phyloP scores from a whole-genome alignment of 2,797 vertebrate genomes.

The Arctocebus calabarensis region DNA sequence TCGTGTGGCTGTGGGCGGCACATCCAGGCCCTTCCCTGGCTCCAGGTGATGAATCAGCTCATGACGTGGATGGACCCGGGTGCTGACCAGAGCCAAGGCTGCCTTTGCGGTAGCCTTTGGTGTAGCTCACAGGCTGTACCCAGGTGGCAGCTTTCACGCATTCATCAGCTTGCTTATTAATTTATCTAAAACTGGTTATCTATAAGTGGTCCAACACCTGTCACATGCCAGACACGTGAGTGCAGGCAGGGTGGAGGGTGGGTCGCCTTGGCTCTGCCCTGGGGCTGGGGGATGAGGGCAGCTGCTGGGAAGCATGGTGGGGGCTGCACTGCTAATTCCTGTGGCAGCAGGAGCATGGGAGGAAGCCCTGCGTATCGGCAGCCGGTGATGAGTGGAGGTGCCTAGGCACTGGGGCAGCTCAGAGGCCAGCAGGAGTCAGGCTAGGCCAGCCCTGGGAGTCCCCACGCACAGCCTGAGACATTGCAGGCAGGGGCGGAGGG shows the following conservation, averaged over 20 bases:
- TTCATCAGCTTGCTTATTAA: too few species aligned
- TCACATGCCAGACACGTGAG: too few species aligned
- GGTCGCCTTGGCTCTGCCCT: background rate
- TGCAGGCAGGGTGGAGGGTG: rapidly evolving
- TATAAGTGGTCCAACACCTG: rapidly evolving
- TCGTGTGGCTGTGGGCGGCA: too few species aligned
- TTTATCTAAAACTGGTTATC: background rate
- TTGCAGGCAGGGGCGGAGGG: background rate
- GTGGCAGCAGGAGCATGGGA: background rate
- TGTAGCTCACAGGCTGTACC: rapidly evolving
- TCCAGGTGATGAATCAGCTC: rapidly evolving
- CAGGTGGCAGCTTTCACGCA: background rate
- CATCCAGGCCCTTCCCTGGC: rapidly evolving
- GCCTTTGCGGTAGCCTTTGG: rapidly evolving
- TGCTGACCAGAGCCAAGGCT: rapidly evolving
- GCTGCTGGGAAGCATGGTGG: too few species aligned
- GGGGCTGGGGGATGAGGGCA: background rate
- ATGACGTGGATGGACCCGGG: rapidly evolving
- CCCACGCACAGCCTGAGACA: background rate
- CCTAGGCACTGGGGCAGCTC: too few species aligned
- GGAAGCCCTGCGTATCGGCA: rapidly evolving
- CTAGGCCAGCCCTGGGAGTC: background rate
- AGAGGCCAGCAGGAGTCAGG: too few species aligned
- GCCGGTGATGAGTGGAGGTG: background rate
- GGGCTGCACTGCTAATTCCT: background rate